Conservation (phyloP, 2,888 invertebrate genomes). For the Tethea ocularis region DNA sequence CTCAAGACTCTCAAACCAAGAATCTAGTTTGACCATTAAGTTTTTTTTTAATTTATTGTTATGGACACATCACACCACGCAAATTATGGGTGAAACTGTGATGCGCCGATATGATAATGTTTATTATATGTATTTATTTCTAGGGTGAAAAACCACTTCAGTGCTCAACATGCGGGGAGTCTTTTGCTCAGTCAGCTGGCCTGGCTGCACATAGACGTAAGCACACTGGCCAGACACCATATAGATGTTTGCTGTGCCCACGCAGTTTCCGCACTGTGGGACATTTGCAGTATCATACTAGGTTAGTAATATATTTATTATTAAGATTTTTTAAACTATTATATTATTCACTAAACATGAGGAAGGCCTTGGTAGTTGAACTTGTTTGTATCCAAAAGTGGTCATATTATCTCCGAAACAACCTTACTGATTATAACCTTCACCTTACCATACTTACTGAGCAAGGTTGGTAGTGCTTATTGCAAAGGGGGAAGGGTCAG, state of each 20-base stretch:
- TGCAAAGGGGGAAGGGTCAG: too few relatives aligned
- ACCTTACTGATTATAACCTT: too few relatives aligned
- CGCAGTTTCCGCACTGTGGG: slow-evolving; percentile 73
- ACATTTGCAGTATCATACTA: slow-evolving; percentile 74
- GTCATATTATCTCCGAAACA: too few relatives aligned
- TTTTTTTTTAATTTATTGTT: too few relatives aligned
- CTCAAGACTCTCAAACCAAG: too few relatives aligned
- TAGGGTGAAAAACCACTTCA: slow-evolving; percentile 76
- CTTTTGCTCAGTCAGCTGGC: slow-evolving; percentile 75
- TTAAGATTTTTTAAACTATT: background rate
- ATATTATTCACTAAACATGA: background rate
- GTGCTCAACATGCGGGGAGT: slow-evolving; percentile 67
- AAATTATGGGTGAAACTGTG: too few relatives aligned
- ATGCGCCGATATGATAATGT: too few relatives aligned
- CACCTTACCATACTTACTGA: too few relatives aligned
- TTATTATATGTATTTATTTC: background rate
- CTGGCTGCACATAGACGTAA: slow-evolving; percentile 69
- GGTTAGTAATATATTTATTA: slow-evolving; percentile 40
- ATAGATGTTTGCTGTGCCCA: slow-evolving; percentile 70
- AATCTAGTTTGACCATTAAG: too few relatives aligned
- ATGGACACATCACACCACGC: too few relatives aligned
- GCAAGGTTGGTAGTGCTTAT: too few relatives aligned
- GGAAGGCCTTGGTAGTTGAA: background rate
- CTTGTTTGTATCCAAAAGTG: too few relatives aligned
- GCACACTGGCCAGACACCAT: slow-evolving; percentile 75